A percentile compares a stretch with the other conserved stretches of the same genome.
phyloP scores from a whole-genome alignment of 1,140 invertebrate species.

The Scaptomyza montana region DNA sequence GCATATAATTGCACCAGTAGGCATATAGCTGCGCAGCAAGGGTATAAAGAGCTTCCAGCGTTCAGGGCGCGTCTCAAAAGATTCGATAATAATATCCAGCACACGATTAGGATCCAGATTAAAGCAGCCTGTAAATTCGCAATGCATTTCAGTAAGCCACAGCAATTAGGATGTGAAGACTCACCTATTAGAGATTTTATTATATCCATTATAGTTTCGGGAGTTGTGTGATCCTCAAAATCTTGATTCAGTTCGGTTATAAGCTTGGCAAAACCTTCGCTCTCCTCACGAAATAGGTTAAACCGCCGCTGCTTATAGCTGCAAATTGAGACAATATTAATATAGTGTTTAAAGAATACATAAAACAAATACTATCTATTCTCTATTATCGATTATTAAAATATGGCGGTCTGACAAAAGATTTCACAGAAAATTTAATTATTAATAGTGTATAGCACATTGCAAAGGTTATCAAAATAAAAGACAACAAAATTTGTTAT shows the following conservation, averaged over 20 bases:
- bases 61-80: conserved; percentile 95
- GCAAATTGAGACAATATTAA: conserved; percentile 16
- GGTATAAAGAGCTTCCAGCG: conserved; percentile 92
- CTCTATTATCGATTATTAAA: no score
- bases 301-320: conserved; percentile 99
- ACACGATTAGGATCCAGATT: conserved; percentile 99
- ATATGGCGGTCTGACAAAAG: no score
- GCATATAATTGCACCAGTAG: conserved; percentile 92
- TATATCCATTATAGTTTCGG: conserved; percentile 89
- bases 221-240: conserved; percentile 87
- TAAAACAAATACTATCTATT: no score
- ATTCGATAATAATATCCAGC: conserved; percentile 97
- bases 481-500: no score
- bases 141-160: neutral
- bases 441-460: no score
- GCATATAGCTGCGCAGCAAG: conserved; percentile 93
- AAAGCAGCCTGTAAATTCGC: conserved; percentile 93
- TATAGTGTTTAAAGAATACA: no score
- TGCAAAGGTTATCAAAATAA: no score
- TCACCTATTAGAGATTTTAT: conserved; percentile 97
- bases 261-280: conserved; percentile 99
- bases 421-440: no score
- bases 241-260: conserved; percentile 98
- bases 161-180: conserved; percentile 6
- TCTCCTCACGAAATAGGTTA: conserved; percentile 99